A percentile compares a stretch with the other conserved stretches of the same genome.
Conservation (phyloP, 2,797 vertebrate species). For the Myotis vivesi region DNA sequence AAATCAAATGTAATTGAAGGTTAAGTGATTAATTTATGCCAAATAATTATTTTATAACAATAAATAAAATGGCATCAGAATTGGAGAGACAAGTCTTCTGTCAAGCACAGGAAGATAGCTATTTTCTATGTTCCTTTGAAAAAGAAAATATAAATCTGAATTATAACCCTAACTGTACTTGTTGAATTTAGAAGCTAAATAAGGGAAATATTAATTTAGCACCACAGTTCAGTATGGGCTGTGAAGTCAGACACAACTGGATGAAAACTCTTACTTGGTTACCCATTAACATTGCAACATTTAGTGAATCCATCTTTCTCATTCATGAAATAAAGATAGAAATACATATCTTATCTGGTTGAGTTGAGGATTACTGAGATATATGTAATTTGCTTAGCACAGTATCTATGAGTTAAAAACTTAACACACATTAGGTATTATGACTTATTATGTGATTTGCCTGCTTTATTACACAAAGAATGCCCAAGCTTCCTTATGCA, state of each 20-base stretch:
- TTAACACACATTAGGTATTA: background rate
- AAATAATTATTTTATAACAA: background rate
- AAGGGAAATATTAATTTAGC: background rate
- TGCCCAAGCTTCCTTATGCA: too few relatives aligned
- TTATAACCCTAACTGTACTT: background rate
- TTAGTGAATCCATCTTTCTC: background rate
- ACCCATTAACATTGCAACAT: background rate
- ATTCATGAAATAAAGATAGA: background rate
- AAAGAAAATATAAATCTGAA: background rate
- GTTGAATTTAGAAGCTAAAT: slow-evolving; percentile 4
- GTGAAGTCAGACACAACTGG: background rate
- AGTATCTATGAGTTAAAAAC: background rate
- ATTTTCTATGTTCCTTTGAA: background rate
- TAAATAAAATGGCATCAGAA: background rate
- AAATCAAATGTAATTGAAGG: background rate
- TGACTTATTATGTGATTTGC: background rate
- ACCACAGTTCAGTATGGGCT: background rate
- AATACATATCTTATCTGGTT: background rate
- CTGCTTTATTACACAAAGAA: background rate
- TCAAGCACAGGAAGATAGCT: background rate
- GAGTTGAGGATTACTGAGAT: background rate
- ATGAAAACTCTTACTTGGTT: background rate
- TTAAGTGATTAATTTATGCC: background rate
- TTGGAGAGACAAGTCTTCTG: background rate
- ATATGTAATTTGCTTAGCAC: background rate